Conservation (phyloP, 1,140 invertebrate genomes). For the Brachionus koreanus region DNA sequence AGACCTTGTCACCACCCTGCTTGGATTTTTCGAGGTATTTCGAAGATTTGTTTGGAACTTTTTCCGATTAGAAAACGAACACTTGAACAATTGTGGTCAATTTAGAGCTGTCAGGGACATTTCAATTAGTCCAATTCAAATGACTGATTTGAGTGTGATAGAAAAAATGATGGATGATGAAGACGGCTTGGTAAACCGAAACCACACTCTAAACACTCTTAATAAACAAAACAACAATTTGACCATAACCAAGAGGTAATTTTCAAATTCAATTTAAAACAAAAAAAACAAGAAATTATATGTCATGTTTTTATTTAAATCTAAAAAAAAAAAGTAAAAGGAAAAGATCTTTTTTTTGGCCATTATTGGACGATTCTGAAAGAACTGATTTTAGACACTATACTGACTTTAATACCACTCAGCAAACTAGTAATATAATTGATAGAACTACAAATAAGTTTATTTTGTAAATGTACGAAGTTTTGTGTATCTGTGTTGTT, state of each 20-base stretch:
- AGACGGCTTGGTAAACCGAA: constrained; percentile 11
- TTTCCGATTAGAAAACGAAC: constrained; percentile 98
- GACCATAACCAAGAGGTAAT: constrained; percentile 28
- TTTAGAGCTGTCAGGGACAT: constrained; percentile 97
- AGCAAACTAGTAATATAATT: neutral
- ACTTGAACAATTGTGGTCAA: constrained; percentile 98
- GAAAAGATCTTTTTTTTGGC: constrained; percentile 33
- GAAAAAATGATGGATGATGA: constrained; percentile 44
- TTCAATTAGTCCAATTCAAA: constrained; percentile 75
- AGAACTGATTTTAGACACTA: constrained; percentile 6
- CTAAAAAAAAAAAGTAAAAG: neutral
- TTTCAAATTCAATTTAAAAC: neutral
- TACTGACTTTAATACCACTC: constrained; percentile 9
- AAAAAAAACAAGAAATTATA: neutral
- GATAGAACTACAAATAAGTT: constrained; percentile 36
- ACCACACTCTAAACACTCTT: neutral
- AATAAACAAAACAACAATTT: constrained; percentile 23
- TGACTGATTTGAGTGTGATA: constrained; percentile 33
- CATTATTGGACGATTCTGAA: neutral
- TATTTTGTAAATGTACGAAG: neutral
- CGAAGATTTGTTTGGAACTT: constrained; percentile 99
- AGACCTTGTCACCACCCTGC: constrained; percentile 81
- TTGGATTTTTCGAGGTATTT: constrained; percentile 89
- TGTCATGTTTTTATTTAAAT: neutral
- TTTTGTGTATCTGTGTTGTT: neutral